Evolutionary conservation across 2,888 invertebrate genomes (phyloP).

Genomic region (Fragum fragum): DNA sequence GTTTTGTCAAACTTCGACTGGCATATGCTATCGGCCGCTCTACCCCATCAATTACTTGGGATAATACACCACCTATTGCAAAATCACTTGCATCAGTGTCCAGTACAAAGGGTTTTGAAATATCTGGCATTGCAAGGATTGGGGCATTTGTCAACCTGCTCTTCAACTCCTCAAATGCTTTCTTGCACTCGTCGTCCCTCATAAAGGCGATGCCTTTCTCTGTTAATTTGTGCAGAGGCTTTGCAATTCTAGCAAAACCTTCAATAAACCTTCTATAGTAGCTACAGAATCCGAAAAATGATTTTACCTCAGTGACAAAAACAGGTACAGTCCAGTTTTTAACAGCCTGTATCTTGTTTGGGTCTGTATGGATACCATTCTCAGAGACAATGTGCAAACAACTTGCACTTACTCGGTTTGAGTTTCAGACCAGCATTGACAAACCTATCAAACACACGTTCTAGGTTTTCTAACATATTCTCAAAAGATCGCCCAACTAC

Average conservation of each 20-base stretch:
- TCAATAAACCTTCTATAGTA: slow-evolving; percentile 13
- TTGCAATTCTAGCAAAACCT: slow-evolving; percentile 5
- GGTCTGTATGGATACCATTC: slow-evolving; percentile 12
- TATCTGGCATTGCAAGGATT: too few species aligned
- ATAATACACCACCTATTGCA: too few species aligned
- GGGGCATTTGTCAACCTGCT: neutral
- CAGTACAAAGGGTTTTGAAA: too few species aligned
- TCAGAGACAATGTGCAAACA: slow-evolving; percentile 9
- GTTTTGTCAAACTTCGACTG: too few species aligned
- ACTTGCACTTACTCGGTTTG: too few species aligned
- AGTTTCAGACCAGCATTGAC: too few species aligned
- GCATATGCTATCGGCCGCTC: too few species aligned
- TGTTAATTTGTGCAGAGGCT: neutral
- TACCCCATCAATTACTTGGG: too few species aligned
- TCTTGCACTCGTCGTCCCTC: neutral
- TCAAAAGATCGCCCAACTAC: too few species aligned
- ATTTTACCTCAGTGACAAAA: neutral
- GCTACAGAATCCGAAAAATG: slow-evolving; percentile 15
- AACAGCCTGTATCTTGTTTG: slow-evolving; percentile 1
- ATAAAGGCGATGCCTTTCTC: neutral
- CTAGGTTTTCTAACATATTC: too few species aligned
- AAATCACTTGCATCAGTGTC: too few species aligned
- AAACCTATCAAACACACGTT: too few species aligned
- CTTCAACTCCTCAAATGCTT: slow-evolving; percentile 2
- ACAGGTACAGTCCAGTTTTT: neutral